Evolutionary conservation across 2,888 invertebrate species (phyloP), one percentile per base, ranked within the genome.

Genomic region (Drosophila longiperda): DNA sequence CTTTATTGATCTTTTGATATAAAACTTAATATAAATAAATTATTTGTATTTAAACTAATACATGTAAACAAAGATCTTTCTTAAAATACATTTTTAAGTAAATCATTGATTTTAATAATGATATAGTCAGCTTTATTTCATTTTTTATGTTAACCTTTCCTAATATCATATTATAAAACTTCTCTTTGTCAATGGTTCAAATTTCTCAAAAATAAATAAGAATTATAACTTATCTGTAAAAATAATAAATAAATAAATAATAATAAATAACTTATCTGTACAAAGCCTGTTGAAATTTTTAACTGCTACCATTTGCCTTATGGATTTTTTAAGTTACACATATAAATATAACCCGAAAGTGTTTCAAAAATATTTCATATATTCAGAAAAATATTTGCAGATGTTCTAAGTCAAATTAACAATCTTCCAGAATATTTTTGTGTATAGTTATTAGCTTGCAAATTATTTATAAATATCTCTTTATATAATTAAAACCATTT

Each of bases 361-460:
- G 20, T 42, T 20, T 3, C 7, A 20, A 20, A 12, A 42, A 12
- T 7, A 42, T 12, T 42, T 42, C 1, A 20, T 20, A 12, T 12
- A 12, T 42, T 23, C 3, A 45, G 12, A 23, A 45, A 45, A 23
- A 45, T 23, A 20, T 0, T 7, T 45, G 12, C 20, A 45, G 1
- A 0, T 42, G 0, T 20, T 45, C 3, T 20, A 3, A 45, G 1
- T 45, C 4, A 45, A 20, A 20, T 20, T 20, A 7, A 2, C n/a
- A n/a, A 1, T 1, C 7, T 7, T 45, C 7, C 4, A 7, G 23
- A 15, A 42, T 6, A n/a, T n/a, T 0, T 9, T 2, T 9, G 2
- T n/a, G 11, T n/a, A 9, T n/a, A 40, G 11, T n/a, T 11, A 40
- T 40, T 40, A n/a, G 11, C n/a, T 42, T 42, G n/a, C n/a, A 40